Evolutionary conservation across 1,140 invertebrate species (phyloP), one percentile per base, ranked within the genome.

Genomic region (Thaumetopoea pityocampa): DNA sequence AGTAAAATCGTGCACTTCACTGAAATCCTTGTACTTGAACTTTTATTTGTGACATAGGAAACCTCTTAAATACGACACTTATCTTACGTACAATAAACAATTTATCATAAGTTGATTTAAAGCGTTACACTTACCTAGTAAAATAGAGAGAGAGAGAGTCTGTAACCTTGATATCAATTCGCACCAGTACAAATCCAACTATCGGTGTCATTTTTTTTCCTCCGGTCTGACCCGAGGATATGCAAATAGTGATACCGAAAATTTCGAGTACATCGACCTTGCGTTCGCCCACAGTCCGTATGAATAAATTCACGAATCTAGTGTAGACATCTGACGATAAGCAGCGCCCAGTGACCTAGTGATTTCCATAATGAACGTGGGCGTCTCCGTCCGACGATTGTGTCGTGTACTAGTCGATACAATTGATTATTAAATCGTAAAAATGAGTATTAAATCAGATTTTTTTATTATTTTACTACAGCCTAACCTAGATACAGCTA

Each of bases 81-180:
- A 83, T 78, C 76, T 71, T 53, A 62, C 53, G 60, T 49, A 78
- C 76, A 82, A 77, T 82, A 65, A 72, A 51, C 74, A 69, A 82
- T 82, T 74, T 80, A 80, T 82, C 78, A 80, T 70, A 71, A 61
- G 66, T 78, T 70, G 69, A 74, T 77, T 81, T 78, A 69, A 69
- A 69, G 67, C 69, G 79, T 80, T 83, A 83, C 67, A 83, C 76
- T 83, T 77, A 83, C 79, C 79, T 51, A 83, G 60, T 83, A 77
- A 79, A 45, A 23, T 3, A 71, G 71, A 67, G 73, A 83, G 71
- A 67, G 73, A 83, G 76, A 80, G 76, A 65, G 61, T 49, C 62
- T 55, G 33, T 76, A 69, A 50, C 79, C 79, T 83, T 83, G 79
- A 79, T 83, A 74, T 65, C 52, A 53, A 65, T 79, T 77, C 58